Conservation (phyloP, 2,113 vertebrate species). For the Crotalus horridus region DNA sequence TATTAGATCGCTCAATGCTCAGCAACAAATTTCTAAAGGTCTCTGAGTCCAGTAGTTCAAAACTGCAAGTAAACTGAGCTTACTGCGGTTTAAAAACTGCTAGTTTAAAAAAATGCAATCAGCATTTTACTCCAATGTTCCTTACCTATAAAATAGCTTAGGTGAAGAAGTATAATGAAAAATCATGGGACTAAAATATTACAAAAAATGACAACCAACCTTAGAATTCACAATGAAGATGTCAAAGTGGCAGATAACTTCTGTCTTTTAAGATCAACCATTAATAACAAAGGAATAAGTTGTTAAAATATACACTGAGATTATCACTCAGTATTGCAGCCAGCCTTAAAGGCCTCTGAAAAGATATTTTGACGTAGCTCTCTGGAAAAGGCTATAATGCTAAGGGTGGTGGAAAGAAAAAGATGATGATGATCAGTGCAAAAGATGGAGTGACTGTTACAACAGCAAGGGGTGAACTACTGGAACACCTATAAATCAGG, state of each 20-base stretch:
- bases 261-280: not conserved
- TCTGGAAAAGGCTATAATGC: not conserved
- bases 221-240: not conserved
- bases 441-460: not conserved
- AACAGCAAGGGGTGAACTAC: not conserved
- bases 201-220: not conserved
- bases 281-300: not conserved
- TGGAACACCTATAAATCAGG: not conserved
- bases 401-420: not conserved
- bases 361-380: not conserved
- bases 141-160: not conserved
- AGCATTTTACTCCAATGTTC: not conserved
- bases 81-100: no score
- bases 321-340: not conserved
- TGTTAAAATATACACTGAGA: not conserved
- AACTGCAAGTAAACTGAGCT: not conserved
- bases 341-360: not conserved
- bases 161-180: not conserved
- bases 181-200: not conserved
- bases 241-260: not conserved
- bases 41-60: not conserved
- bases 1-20: not conserved
- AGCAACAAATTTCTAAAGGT: not conserved
- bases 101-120: not conserved
- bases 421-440: not conserved